Conservation (phyloP, 2,888 invertebrate genomes). For the Heterodera filipjevi region DNA sequence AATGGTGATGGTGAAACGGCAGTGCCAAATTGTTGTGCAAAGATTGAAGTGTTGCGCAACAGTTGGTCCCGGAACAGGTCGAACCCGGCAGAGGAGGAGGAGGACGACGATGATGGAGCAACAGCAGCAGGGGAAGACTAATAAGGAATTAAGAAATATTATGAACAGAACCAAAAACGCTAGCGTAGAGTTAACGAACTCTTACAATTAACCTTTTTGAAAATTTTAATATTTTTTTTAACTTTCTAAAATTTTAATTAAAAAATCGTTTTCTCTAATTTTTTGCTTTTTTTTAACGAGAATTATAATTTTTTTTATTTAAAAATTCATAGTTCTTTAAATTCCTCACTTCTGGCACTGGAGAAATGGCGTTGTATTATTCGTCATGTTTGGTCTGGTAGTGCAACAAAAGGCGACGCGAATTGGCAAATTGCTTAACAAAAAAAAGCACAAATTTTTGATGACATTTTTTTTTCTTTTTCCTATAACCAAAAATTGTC, state of each 20-base stretch:
- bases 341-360: slow-evolving; percentile 14
- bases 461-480: no score
- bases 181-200: no score
- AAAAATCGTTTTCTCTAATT: no score
- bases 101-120: neutral
- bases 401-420: slow-evolving; percentile 61
- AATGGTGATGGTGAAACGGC: neutral
- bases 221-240: no score
- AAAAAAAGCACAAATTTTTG: neutral
- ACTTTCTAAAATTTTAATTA: no score
- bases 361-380: slow-evolving; percentile 19
- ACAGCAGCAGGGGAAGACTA: neutral
- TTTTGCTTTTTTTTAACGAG: no score
- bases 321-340: no score
- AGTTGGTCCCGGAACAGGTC: slow-evolving; percentile 18
- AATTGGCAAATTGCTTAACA: slow-evolving; percentile 58
- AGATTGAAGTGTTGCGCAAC: slow-evolving; percentile 17
- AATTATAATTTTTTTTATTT: no score
- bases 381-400: slow-evolving; percentile 65
- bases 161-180: neutral
- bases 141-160: no score
- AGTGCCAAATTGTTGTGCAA: neutral
- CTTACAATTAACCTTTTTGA: no score
- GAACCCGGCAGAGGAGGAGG: neutral
- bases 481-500: no score